Percentiles rank a stretch among this genome's conserved stretches.
Conservation (phyloP, 1,140 invertebrate genomes). For the Oscheius sp. region DNA sequence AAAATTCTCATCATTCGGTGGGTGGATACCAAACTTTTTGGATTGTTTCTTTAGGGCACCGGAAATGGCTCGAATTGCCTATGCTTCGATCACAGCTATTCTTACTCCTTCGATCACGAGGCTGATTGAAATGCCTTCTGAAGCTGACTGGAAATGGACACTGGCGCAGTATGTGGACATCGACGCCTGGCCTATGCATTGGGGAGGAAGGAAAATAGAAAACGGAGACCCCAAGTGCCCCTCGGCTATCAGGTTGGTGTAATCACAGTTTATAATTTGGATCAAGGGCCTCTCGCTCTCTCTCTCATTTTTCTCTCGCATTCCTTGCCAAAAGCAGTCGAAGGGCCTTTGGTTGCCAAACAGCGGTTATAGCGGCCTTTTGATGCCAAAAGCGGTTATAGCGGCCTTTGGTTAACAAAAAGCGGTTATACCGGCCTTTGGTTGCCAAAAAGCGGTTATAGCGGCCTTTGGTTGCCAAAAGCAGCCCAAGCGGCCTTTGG, state of each 20-base stretch:
- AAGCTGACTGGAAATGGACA: slow-evolving; percentile 55
- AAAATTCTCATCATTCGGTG: slow-evolving; percentile 58
- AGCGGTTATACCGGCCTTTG: too few relatives aligned
- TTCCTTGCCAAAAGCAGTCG: too few relatives aligned
- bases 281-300: too few relatives aligned
- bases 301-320: too few relatives aligned
- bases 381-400: too few relatives aligned
- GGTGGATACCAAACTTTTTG: neutral
- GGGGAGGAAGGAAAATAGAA: slow-evolving; percentile 55
- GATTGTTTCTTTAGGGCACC: slow-evolving; percentile 44
- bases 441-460: too few relatives aligned
- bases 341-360: too few relatives aligned
- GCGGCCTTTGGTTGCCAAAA: too few relatives aligned
- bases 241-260: slow-evolving; percentile 43
- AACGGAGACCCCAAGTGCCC: slow-evolving; percentile 61
- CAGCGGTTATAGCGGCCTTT: too few relatives aligned
- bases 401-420: too few relatives aligned
- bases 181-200: slow-evolving; percentile 59
- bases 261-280: too few relatives aligned
- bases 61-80: slow-evolving; percentile 59
- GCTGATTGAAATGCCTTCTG: slow-evolving; percentile 59
- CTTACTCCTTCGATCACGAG: slow-evolving; percentile 54
- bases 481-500: too few relatives aligned
- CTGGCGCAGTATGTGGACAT: slow-evolving; percentile 55
- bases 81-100: slow-evolving; percentile 58